Conservation (phyloP, 2,888 invertebrate genomes). For the Folsomia manolachei region DNA sequence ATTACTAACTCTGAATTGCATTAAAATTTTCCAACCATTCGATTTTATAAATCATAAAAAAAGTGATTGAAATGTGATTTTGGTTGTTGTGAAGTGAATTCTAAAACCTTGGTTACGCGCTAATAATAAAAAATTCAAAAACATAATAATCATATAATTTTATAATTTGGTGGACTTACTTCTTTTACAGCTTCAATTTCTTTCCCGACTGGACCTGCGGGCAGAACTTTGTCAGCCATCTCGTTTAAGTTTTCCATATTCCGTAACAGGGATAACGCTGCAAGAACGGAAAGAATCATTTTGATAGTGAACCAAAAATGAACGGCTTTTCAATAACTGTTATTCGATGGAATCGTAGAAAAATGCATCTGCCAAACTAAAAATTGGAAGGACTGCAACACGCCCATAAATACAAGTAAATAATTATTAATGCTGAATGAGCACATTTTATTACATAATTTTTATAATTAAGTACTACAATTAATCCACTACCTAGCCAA, state of each 20-base stretch:
- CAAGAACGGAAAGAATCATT: constrained; percentile 11
- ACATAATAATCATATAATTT: neutral
- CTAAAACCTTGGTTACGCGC: neutral
- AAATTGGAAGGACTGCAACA: too few species aligned
- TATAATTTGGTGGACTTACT: neutral
- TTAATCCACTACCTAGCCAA: too few species aligned
- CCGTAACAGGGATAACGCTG: neutral
- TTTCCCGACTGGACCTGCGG: constrained; percentile 17
- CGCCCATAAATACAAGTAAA: too few species aligned
- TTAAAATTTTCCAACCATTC: neutral
- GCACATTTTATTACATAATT: too few species aligned
- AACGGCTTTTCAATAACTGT: too few species aligned
- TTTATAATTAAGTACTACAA: too few species aligned
- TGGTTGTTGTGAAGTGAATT: neutral
- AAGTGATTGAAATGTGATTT: neutral
- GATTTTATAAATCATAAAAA: neutral
- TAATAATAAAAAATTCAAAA: neutral
- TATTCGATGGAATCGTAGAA: too few species aligned
- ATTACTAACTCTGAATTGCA: too few species aligned
- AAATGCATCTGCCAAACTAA: too few species aligned
- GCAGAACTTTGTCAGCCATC: neutral
- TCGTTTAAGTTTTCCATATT: constrained; percentile 10
- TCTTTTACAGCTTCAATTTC: constrained; percentile 13
- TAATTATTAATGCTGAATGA: too few species aligned
- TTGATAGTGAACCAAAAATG: too few species aligned